A percentile compares a stretch with the other conserved stretches of the same genome.
Evolutionary conservation across 2,113 vertebrate genomes (phyloP).

Genomic region (Centropus bengalensis): DNA sequence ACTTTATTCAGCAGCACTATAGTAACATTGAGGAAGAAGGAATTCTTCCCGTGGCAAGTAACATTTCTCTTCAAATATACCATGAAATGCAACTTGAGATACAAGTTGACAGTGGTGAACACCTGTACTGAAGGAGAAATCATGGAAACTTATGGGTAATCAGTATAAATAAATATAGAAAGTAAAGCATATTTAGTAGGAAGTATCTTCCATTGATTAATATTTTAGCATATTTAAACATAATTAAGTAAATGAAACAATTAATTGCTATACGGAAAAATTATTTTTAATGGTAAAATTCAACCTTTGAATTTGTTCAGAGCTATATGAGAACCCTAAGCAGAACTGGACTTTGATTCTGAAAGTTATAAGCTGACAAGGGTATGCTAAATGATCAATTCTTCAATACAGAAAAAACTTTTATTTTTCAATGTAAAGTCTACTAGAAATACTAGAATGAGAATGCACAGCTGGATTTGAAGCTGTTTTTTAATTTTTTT

Average conservation of each 20-base stretch:
- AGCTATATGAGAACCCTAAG: background rate
- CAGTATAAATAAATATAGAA: background rate
- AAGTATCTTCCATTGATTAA: background rate
- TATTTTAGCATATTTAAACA: constrained; percentile 5
- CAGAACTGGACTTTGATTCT: background rate
- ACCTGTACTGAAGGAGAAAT: background rate
- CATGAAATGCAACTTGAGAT: background rate
- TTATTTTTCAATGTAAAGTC: background rate
- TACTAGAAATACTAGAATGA: background rate
- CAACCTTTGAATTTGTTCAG: background rate
- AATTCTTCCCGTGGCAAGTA: background rate
- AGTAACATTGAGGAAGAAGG: background rate
- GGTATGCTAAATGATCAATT: background rate
- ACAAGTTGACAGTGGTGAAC: accelerated
- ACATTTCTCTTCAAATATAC: background rate
- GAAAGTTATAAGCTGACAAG: background rate
- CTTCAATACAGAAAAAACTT: background rate
- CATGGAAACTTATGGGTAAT: background rate
- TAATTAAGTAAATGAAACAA: background rate
- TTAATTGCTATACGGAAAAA: background rate
- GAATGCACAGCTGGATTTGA: background rate
- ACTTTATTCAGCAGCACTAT: background rate
- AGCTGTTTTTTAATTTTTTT: background rate
- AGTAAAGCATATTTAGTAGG: background rate
- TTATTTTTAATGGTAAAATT: background rate